Base-by-base conservation (phyloP, 2,797 vertebrate genomes). In the Trematomus bernacchii region DNA sequence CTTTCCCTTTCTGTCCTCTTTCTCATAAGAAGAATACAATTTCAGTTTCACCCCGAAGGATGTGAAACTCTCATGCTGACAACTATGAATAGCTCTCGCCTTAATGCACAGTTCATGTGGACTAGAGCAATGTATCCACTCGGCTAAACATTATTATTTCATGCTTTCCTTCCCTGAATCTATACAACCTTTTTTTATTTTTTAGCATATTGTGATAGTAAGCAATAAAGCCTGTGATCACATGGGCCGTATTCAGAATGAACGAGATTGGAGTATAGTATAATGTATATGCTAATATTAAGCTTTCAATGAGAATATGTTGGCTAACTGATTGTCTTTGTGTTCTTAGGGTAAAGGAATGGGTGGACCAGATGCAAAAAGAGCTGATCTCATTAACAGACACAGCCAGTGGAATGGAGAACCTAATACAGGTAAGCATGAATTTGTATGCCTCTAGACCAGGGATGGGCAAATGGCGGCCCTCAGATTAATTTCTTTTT, bases 301-400 rank as follows among this genome's bases (percentile, higher is more conserved):
- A 19, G 53, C 18, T 78, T 55, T 65, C 13, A 42, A 15, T 30
- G 44, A 65, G 21, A 11, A 62, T 7, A 68, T 10, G 21, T 68
- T 65, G 13, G 4, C 43, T 83, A 47, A 76, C 65, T 77, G 21
- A 64, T 51, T 64, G 6, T 61, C 70, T 51, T 68, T 67, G 19
- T 92, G 74, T 91, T 83, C 71, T 23, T 90, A 99, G 98, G 77
- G 93, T 99, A 89, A 97, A 97, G 71, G 95, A 96, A 76, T 99
- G 98, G 98, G 97, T 97, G 72, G 95, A 97, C 64, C 96, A 97
- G 93, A 98, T 99, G 96, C 97, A 99, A 83, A 96, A 97, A 73
- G 97, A 99, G 58, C 93, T 99, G 0, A 94, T 98, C 80, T 92
- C 94, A 1, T 83, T 99, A 87, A 96, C 95, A 51, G 95, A 96